phyloP scores from a whole-genome alignment of 2,113 vertebrate species.

The Pimephales promelas region DNA sequence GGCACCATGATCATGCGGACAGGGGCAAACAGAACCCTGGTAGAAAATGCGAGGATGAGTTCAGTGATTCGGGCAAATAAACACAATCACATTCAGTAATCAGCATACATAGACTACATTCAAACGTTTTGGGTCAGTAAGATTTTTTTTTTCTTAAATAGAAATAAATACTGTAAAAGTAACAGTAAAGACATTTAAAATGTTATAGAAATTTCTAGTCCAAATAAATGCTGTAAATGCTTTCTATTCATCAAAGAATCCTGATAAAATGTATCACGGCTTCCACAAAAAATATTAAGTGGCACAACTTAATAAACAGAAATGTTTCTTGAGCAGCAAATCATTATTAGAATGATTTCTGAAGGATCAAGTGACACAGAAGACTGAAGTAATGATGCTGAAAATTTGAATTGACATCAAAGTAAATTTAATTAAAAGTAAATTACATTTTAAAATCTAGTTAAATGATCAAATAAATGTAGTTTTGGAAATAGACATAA shows the following conservation, averaged over 20 bases:
- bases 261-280: background rate
- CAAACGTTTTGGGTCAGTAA: background rate
- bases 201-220: too few species aligned
- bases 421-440: background rate
- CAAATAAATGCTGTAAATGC: too few species aligned
- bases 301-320: background rate
- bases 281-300: background rate
- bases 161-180: too few species aligned
- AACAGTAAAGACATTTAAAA: too few species aligned
- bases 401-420: background rate
- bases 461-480: background rate
- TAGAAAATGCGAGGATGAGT: too few species aligned
- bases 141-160: background rate
- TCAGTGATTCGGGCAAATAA: background rate
- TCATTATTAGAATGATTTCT: background rate
- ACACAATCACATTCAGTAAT: background rate
- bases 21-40: conserved; percentile 80
- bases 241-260: background rate
- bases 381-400: background rate
- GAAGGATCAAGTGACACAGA: background rate
- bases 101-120: background rate
- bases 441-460: too few species aligned
- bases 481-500: background rate
- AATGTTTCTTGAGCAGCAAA: background rate
- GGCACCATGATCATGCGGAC: conserved; percentile 84